Conservation (phyloP, 2,888 invertebrate genomes). For the Cephus rjabovi region DNA sequence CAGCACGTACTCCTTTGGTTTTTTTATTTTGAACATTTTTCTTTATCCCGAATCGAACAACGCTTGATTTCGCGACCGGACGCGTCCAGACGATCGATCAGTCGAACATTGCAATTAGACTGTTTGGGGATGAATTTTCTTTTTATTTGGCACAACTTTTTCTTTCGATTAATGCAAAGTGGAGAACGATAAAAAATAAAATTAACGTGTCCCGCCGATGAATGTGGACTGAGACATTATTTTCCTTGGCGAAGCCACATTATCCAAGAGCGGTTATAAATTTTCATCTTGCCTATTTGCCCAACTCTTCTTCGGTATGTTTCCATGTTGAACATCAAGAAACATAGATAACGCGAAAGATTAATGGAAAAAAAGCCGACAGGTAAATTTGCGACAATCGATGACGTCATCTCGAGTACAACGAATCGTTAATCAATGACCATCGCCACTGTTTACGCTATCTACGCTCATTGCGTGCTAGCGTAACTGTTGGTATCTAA, state of each 20-base stretch:
- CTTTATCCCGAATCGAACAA: not conserved
- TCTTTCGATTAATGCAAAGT: too few species aligned
- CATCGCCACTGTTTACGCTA: too few species aligned
- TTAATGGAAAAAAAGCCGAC: constrained; percentile 35
- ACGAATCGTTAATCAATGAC: too few species aligned
- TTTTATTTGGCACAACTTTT: not conserved
- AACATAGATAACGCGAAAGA: constrained; percentile 35
- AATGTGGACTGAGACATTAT: constrained; percentile 24
- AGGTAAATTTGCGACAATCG: constrained; percentile 29
- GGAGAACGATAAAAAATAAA: not conserved
- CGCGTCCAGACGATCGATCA: too few species aligned
- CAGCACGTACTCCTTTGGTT: constrained; percentile 15
- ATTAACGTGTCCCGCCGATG: constrained; percentile 10
- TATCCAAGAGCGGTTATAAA: constrained; percentile 20
- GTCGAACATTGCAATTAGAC: too few species aligned
- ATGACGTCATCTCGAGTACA: not conserved
- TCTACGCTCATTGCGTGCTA: too few species aligned
- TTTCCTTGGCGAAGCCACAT: constrained; percentile 17
- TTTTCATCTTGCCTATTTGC: constrained; percentile 23
- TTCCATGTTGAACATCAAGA: constrained; percentile 30
- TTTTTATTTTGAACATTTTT: constrained; percentile 2
- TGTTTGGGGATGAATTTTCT: not conserved
- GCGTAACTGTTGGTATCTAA: too few species aligned
- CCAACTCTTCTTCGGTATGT: constrained; percentile 24
- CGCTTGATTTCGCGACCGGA: not conserved